Evolutionary conservation across 2,113 vertebrate species (phyloP).

Genomic region (Stomatorhinus ivindoensis): DNA sequence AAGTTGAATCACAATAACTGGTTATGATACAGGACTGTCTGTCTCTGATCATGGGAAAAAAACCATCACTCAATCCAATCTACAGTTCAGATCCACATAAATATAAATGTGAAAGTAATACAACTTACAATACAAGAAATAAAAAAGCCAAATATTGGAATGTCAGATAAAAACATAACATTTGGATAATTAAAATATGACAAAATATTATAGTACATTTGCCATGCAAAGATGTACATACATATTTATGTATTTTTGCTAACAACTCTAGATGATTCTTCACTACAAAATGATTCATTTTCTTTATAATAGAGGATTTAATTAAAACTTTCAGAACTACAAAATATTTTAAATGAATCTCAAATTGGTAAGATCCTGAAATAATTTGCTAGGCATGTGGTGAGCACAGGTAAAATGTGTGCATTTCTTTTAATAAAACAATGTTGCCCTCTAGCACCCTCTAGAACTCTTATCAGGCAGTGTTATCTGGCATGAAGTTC

Average conservation of each 20-base stretch:
- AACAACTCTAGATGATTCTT: neutral
- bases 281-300: conserved; percentile 30
- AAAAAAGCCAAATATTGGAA: neutral
- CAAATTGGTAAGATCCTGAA: conserved; percentile 29
- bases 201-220: conserved; percentile 31
- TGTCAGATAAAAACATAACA: neutral
- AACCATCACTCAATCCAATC: neutral
- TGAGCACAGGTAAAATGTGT: conserved; percentile 10
- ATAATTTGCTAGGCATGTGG: neutral
- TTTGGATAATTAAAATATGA: neutral
- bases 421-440: neutral
- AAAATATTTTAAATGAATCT: conserved; percentile 37
- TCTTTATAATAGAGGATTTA: conserved; percentile 39
- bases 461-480: conserved; percentile 26
- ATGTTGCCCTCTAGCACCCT: neutral
- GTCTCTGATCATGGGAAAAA: neutral
- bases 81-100: neutral
- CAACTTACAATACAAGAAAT: too few relatives aligned
- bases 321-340: conserved; percentile 30
- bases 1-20: neutral
- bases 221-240: conserved; percentile 2
- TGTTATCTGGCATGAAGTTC: conserved; percentile 23
- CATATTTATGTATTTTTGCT: neutral
- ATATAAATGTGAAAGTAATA: neutral
- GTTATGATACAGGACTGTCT: neutral